Conservation (phyloP, 2,888 invertebrate species). For the Tetragonula carbonaria region DNA sequence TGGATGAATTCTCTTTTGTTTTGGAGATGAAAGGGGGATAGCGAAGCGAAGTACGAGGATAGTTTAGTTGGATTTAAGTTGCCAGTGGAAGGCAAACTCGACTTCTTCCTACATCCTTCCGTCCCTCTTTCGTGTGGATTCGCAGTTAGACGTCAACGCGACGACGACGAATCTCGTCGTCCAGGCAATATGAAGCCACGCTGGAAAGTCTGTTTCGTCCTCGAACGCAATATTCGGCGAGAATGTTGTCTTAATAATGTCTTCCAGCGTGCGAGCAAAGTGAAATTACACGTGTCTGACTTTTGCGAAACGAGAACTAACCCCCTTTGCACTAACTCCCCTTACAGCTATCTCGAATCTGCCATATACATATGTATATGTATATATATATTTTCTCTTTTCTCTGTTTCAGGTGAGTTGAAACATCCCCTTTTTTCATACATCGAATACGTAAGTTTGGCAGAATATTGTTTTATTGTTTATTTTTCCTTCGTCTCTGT, state of each 20-base stretch:
- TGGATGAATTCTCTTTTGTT: no score
- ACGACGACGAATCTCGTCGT: constrained; percentile 39
- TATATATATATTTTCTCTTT: not conserved
- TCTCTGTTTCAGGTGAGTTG: constrained; percentile 18
- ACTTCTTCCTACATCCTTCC: constrained; percentile 38
- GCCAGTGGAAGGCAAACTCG: not conserved
- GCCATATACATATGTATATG: no score
- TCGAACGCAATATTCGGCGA: constrained; percentile 50
- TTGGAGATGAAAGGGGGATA: not conserved
- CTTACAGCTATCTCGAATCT: not conserved
- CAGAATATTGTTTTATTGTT: not conserved
- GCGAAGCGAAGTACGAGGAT: not conserved
- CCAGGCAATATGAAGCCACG: constrained; percentile 25
- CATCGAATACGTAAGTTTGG: not conserved
- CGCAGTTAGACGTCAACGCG: constrained; percentile 39
- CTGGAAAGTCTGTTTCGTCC: constrained; percentile 33
- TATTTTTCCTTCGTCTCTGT: not conserved
- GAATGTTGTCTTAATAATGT: constrained; percentile 57
- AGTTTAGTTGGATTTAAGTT: constrained; percentile 17
- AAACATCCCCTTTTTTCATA: not conserved
- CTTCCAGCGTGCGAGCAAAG: constrained; percentile 48
- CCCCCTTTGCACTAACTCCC: not conserved
- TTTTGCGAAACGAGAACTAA: not conserved
- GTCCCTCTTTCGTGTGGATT: not conserved
- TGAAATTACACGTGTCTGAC: constrained; percentile 49